Evolutionary conservation across 2,113 vertebrate species (phyloP), one percentile per base, ranked within the genome.

Genomic region (Phalacrocorax brasilianus): DNA sequence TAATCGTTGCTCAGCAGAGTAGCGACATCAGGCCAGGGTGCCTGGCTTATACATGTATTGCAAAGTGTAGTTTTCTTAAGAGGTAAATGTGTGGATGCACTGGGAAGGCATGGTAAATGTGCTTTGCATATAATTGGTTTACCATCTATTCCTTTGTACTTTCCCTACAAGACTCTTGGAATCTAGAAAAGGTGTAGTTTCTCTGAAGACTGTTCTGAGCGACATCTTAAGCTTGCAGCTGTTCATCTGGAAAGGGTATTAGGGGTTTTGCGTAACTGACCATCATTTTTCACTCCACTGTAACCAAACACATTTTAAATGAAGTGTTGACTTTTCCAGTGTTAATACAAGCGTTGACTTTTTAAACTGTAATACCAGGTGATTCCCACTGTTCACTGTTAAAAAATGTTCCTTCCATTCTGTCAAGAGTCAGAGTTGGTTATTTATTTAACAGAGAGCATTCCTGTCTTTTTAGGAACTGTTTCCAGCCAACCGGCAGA

Each of bases 401-500:
- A 11, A 66, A 72, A 85, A 71, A 35, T 10, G 9, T 30, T 88
- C 19, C 40, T 91, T 90, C 11, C 23, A 9, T 90, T 93, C 28
- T 70, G 42, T 87, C 33, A 61, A 45, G 71, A 55, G 42, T 79
- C 20, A 5, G 12, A 53, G 26, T 58, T 76, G 28, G 19, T 85
- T 53, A 53, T 86, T 90, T 93, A 55, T 58, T 93, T 87, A 89
- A 88, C 19, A 12, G 49, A 58, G 71, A 88, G 5, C 67, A 66
- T 91, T 77, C 47, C 44, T 94, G 38, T 89, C 42, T 85, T 85
- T 85, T 78, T 80, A 99, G 99, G 99, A 99, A 92, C 98, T 99
- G 44, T 99, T 99, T 97, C 99, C 99, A 80, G 97, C 98, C 91
- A 99, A 98, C 97, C 98, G 99, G 96, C 99, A 99, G 97, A 99